Evolutionary conservation across 2,113 vertebrate species (phyloP).

Genomic region (Oophaga pumilio): DNA sequence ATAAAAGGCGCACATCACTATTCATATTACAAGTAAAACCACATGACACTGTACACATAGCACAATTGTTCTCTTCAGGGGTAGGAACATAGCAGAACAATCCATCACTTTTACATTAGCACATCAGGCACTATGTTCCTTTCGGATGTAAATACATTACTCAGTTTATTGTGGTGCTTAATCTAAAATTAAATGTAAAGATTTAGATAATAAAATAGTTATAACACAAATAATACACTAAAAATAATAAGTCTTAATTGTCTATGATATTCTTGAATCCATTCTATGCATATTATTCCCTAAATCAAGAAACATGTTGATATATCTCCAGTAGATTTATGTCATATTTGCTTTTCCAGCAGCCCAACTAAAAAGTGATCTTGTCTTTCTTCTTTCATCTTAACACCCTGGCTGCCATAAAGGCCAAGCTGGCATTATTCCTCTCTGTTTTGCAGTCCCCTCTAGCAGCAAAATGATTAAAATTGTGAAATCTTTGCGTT

Average conservation of each 20-base stretch:
- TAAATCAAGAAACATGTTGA: neutral
- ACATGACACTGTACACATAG: too few relatives aligned
- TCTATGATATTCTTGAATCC: neutral
- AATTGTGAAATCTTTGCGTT: conserved; percentile 39
- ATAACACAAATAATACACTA: neutral
- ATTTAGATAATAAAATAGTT: neutral
- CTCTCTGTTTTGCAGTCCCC: conserved; percentile 5
- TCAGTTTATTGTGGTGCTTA: neutral
- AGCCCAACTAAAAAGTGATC: neutral
- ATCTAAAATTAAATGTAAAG: neutral
- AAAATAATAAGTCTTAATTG: neutral
- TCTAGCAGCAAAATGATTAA: conserved; percentile 54
- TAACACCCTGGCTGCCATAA: conserved; percentile 33
- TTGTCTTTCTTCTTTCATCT: conserved; percentile 31
- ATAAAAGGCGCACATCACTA: too few relatives aligned
- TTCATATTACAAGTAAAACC: too few relatives aligned
- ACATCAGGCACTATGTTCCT: too few relatives aligned
- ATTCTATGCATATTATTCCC: neutral
- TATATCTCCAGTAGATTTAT: conserved; percentile 1
- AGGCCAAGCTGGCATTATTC: conserved; percentile 9
- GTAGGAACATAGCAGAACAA: too few relatives aligned
- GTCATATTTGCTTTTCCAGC: conserved; percentile 25
- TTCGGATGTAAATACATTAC: too few relatives aligned
- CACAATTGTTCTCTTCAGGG: too few relatives aligned
- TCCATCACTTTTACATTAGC: too few relatives aligned